These are phyloP conservation scores for Lepidurus couesii DNA, from an alignment of 1,140 invertebrate genomes.

Conservation along the genomic window DNA sequence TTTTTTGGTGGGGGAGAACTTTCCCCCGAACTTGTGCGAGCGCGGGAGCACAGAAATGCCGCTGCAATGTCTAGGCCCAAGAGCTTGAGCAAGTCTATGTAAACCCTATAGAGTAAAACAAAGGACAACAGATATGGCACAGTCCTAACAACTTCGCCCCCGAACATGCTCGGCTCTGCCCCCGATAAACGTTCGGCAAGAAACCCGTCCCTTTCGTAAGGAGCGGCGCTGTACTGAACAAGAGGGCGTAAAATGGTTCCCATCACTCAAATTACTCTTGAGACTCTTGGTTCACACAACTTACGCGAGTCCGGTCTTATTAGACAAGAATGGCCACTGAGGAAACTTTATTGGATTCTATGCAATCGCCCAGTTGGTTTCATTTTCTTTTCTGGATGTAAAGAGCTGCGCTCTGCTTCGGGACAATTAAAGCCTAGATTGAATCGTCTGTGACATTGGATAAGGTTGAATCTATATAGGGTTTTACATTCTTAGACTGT, in stretches of 20 bases:
- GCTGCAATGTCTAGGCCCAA: no score
- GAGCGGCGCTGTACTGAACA: not conserved
- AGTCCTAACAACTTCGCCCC: not conserved
- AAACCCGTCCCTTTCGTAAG: not conserved
- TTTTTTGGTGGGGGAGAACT: no score
- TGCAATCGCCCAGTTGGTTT: not conserved
- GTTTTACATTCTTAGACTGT: no score
- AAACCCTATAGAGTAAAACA: not conserved
- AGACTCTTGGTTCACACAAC: not conserved
- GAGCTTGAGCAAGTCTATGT: no score
- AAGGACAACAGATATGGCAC: not conserved
- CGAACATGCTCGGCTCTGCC: not conserved
- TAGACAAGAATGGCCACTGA: not conserved
- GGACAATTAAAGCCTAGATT: no score
- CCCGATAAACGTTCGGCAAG: not conserved
- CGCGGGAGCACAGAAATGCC: no score
- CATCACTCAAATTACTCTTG: conserved; percentile 15
- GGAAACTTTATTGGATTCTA: not conserved
- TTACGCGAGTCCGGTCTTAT: not conserved
- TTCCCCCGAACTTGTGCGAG: no score
- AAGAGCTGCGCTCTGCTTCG: not conserved
- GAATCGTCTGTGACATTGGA: no score
- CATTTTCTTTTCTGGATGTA: not conserved
- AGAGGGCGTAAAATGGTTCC: not conserved
- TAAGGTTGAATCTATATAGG: no score